Conservation (phyloP, 2,888 invertebrate genomes). For the Drosophila putrida region DNA sequence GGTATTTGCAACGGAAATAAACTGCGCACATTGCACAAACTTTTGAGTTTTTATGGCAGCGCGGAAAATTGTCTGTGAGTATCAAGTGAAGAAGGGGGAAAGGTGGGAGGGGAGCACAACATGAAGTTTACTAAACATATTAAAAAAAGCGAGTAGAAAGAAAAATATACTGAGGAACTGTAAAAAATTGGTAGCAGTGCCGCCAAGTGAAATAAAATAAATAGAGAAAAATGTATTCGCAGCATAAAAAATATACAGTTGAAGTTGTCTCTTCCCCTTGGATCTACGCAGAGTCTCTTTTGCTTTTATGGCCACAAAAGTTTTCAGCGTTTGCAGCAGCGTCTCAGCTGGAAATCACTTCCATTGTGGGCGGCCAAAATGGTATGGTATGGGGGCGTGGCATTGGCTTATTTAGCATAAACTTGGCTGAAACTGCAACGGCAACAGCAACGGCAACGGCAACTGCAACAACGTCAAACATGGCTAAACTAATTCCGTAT, state of each 20-base stretch:
- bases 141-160: slow-evolving; percentile 52
- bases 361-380: slow-evolving; percentile 36
- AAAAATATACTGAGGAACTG: slow-evolving; percentile 56
- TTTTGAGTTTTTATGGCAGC: slow-evolving; percentile 70
- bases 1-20: slow-evolving; percentile 81
- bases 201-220: slow-evolving; percentile 76
- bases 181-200: slow-evolving; percentile 68
- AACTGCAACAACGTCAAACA: slow-evolving; percentile 67
- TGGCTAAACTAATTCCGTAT: slow-evolving; percentile 75
- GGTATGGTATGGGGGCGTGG: slow-evolving; percentile 53
- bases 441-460: slow-evolving; percentile 45
- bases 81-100: background rate
- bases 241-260: slow-evolving; percentile 44
- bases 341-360: slow-evolving; percentile 55
- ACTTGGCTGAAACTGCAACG: slow-evolving; percentile 58
- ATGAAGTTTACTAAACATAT: slow-evolving; percentile 77
- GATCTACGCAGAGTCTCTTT: slow-evolving; percentile 46
- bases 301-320: slow-evolving; percentile 57
- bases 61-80: slow-evolving; percentile 63
- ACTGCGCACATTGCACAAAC: slow-evolving; percentile 78
- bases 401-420: slow-evolving; percentile 76
- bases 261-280: slow-evolving; percentile 25
- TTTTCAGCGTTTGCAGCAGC: slow-evolving; percentile 53
- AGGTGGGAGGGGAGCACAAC: slow-evolving; percentile 39
- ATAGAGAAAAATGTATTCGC: slow-evolving; percentile 59